Conservation (phyloP, 2,797 vertebrate species). For the Benthosema pterotum region DNA sequence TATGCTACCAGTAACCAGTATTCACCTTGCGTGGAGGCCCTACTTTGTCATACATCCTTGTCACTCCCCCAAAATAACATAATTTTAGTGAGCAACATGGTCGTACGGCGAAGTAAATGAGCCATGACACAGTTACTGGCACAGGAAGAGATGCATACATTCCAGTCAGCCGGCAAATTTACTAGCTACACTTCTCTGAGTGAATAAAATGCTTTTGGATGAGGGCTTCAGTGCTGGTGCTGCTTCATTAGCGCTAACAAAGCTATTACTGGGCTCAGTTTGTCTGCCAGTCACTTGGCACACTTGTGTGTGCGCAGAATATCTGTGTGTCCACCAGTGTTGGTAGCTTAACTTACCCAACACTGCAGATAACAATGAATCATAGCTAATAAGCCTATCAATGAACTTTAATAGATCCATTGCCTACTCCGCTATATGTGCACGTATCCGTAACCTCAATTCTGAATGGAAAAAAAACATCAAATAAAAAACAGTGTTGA, state of each 20-base stretch:
- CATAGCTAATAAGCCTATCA: too few relatives aligned
- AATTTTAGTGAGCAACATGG: too few relatives aligned
- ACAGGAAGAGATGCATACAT: constrained; percentile 33
- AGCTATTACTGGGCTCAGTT: constrained; percentile 63
- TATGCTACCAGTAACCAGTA: constrained; percentile 2
- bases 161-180: constrained; percentile 37
- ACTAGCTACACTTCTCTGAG: constrained; percentile 44
- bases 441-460: too few relatives aligned
- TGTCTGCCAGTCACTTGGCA: constrained; percentile 51
- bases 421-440: too few relatives aligned
- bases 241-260: constrained; percentile 58
- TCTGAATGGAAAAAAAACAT: too few relatives aligned
- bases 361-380: too few relatives aligned
- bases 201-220: constrained; percentile 55
- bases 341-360: too few relatives aligned
- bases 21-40: constrained; percentile 9
- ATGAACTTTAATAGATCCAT: too few relatives aligned
- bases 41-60: too few relatives aligned
- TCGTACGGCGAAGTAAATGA: too few relatives aligned
- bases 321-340: constrained; percentile 12
- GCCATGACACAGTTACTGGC: constrained; percentile 27
- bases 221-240: constrained; percentile 53
- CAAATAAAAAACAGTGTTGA: too few relatives aligned
- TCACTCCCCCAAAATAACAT: too few relatives aligned
- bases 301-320: constrained; percentile 35